Base-by-base conservation (phyloP, 1,140 invertebrate genomes). In the Drosophila navojoa region DNA sequence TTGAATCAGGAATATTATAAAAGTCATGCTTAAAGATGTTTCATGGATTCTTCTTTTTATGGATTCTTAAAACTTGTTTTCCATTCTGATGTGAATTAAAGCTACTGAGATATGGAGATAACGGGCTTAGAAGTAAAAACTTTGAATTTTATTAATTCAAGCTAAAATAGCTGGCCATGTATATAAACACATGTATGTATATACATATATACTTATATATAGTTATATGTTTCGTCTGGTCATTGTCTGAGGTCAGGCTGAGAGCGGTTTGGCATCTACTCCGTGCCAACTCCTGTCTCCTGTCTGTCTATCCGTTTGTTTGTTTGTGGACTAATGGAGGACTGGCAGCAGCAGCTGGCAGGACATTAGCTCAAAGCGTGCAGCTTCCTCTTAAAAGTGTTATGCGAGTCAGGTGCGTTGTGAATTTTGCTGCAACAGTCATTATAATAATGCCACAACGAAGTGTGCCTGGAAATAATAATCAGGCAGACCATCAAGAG, bases 361-460 rank as follows among this genome's bases (percentile, higher is more conserved):
- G 79, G 75, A 78, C 79, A 81, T 81, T 81, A 81, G 67, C 79
- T 79, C 58, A 61, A 57, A 62, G 64, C 29, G 35, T 64, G 44
- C 61, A 72, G 13, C 35, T 45, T 62, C 44, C 32, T 29, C 42
- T 53, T 40, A 58, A 70, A 61, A 79, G 60, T 81, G 77, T 85
- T 72, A 90, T 90, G 76, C 86, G 49, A 90, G 81, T 90, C 87
- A 90, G 87, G 87, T 90, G 87, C 87, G 79, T 80, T 77, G 74
- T 90, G 86, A 90, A 86, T 90, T 90, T 85, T 90, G 87, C 87
- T 90, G 87, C 87, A 90, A 90, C 81, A 90, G 87, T 90, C 87
- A 90, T 90, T 90, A 90, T 90, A 86, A 90, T 90, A 90, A 86
- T 90, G 87, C 86, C 87, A 90, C 87, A 90, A 90, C 86, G 81